phyloP scores from a whole-genome alignment of 64 coral and sea anemone species.

The Platygyra sinensis region DNA sequence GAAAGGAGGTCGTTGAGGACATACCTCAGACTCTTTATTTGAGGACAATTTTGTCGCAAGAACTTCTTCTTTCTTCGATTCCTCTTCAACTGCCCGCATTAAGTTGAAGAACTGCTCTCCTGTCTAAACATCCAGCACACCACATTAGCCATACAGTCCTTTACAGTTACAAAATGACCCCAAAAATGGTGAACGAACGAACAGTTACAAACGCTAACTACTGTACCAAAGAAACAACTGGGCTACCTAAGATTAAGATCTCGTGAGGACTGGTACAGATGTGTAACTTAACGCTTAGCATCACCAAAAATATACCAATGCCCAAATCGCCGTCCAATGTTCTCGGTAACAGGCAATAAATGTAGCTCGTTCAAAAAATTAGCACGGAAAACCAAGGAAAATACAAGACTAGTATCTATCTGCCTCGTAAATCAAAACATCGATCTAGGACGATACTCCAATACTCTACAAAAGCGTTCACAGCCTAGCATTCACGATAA shows the following conservation, averaged over 20 bases:
- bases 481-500: too few species aligned
- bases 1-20: neutral
- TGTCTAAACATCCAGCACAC: constrained; percentile 49
- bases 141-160: constrained; percentile 40
- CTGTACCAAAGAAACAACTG: neutral
- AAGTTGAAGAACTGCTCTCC: constrained; percentile 33
- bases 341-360: too few species aligned
- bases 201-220: neutral
- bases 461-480: too few species aligned
- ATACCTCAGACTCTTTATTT: constrained; percentile 24
- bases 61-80: neutral
- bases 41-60: neutral
- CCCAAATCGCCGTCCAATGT: too few species aligned
- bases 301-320: too few species aligned
- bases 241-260: neutral
- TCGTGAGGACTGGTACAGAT: too few species aligned
- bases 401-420: too few species aligned
- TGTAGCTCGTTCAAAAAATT: too few species aligned
- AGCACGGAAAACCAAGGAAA: too few species aligned
- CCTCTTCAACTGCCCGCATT: neutral
- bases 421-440: too few species aligned
- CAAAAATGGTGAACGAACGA: neutral
- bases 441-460: too few species aligned
- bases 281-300: too few species aligned
- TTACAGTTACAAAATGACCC: neutral